Conservation (phyloP, 2,797 vertebrate genomes). For the Aviceda cuculoides region DNA sequence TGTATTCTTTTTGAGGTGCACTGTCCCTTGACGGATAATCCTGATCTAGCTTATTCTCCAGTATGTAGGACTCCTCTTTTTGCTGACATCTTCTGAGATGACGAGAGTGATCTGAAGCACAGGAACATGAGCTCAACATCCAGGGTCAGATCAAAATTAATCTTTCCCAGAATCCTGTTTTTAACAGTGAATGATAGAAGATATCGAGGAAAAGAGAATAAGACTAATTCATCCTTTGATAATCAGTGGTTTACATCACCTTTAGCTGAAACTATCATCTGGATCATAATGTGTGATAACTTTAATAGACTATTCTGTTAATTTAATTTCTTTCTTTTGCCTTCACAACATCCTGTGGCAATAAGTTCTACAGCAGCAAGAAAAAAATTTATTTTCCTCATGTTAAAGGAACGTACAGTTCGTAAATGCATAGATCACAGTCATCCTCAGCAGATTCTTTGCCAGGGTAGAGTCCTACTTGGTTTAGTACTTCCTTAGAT, state of each 20-base stretch:
- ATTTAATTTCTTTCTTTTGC: not conserved
- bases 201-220: not conserved
- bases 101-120: not conserved
- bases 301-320: not conserved
- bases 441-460: not conserved
- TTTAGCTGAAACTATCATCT: not conserved
- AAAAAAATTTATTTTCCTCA: not conserved
- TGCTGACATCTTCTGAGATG: not conserved
- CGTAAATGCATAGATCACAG: not conserved
- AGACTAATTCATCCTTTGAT: not conserved
- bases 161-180: not conserved
- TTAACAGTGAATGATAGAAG: not conserved
- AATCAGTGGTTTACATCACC: not conserved
- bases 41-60: not conserved
- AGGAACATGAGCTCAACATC: not conserved
- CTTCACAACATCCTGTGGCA: not conserved
- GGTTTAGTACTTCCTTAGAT: not conserved
- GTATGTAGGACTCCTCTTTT: not conserved
- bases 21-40: not conserved
- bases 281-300: not conserved
- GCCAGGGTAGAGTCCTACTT: not conserved
- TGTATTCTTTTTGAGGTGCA: not conserved
- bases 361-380: not conserved
- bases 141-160: not conserved
- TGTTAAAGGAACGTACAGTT: not conserved